A percentile compares a stretch with the other conserved stretches of the same genome.
Conservation (phyloP, 1,140 invertebrate species). For the Acyrthosiphon pisum region DNA sequence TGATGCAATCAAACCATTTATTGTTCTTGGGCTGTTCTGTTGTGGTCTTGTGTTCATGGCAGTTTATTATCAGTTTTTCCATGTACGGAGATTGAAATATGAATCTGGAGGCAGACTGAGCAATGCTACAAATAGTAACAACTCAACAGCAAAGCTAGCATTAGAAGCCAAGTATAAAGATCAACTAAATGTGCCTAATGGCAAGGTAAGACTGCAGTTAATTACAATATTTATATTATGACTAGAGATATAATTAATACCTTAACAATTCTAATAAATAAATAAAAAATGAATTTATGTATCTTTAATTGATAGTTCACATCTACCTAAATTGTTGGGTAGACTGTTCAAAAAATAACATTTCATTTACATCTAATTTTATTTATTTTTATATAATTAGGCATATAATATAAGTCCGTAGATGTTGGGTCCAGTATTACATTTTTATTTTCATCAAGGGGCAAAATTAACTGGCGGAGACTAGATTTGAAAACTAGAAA, state of each 20-base stretch:
- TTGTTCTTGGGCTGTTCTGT: constrained; percentile 74
- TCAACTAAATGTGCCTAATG: constrained; percentile 1
- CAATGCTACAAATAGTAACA: constrained; percentile 49
- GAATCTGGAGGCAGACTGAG: constrained; percentile 68
- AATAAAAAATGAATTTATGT: background rate
- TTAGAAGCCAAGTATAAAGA: constrained; percentile 52
- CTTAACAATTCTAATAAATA: too few relatives aligned
- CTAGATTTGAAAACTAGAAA: background rate
- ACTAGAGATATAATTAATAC: background rate
- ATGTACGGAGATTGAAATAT: constrained; percentile 64
- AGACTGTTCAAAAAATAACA: background rate
- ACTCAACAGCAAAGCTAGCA: constrained; percentile 43
- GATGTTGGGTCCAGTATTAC: background rate
- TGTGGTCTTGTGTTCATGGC: constrained; percentile 83
- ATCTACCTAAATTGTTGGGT: background rate
- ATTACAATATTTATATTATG: background rate
- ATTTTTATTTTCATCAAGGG: background rate
- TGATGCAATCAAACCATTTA: constrained; percentile 65
- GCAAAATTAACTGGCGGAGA: background rate
- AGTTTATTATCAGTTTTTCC: constrained; percentile 76
- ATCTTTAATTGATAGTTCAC: background rate
- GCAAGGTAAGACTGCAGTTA: background rate
- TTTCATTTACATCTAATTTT: background rate
- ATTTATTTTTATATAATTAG: background rate
- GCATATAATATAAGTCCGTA: background rate